phyloP scores from a whole-genome alignment of 2,888 invertebrate species.

The Latheticus oryzae region DNA sequence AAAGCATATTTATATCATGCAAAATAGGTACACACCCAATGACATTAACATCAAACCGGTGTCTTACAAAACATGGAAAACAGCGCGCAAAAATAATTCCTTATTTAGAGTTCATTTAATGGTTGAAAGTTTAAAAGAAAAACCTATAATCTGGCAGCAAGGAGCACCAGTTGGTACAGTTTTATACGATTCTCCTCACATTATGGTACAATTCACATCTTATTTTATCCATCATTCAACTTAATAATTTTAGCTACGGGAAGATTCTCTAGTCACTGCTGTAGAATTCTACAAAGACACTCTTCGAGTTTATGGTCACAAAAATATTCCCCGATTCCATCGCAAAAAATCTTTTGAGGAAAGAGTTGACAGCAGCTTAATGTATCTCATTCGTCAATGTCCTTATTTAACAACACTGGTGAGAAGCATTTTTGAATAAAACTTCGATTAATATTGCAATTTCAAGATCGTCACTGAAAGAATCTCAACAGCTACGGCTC shows the following conservation, averaged over 20 bases:
- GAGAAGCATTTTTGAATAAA: conserved; percentile 49
- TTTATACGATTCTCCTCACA: conserved; percentile 73
- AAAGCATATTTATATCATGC: conserved; percentile 77
- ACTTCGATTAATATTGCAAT: no score
- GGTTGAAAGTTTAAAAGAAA: conserved; percentile 71
- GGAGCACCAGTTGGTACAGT: conserved; percentile 77
- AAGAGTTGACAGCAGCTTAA: conserved; percentile 75
- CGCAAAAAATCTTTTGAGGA: conserved; percentile 76
- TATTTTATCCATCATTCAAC: no score
- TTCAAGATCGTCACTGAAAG: conserved; percentile 75
- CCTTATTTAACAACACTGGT: conserved; percentile 77
- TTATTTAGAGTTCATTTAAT: conserved; percentile 76
- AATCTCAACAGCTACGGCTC: conserved; percentile 80
- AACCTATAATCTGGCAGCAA: conserved; percentile 75
- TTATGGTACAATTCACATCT: conserved; percentile 57
- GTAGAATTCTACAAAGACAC: conserved; percentile 74
- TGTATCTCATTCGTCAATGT: conserved; percentile 76
- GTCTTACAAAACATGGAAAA: conserved; percentile 65
- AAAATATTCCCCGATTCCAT: conserved; percentile 75
- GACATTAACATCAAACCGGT: conserved; percentile 68
- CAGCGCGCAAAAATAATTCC: conserved; percentile 70
- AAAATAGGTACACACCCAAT: conserved; percentile 77
- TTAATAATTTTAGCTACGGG: conserved; percentile 63
- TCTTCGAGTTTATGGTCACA: conserved; percentile 75
- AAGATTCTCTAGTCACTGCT: conserved; percentile 68